Conservation (phyloP, 2,797 vertebrate genomes). For the Synanceia verrucosa region DNA sequence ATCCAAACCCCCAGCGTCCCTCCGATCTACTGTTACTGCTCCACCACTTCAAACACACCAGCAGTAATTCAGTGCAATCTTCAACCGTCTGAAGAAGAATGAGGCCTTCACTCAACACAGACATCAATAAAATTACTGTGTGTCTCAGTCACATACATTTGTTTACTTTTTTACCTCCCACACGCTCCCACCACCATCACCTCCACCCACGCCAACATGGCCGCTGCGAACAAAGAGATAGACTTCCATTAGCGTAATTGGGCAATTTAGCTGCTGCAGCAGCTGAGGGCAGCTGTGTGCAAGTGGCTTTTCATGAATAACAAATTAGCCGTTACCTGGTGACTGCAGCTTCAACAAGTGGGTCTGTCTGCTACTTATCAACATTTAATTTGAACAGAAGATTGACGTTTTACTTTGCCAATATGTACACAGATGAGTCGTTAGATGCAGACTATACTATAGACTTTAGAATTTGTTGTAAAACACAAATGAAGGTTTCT, state of each 20-base stretch:
- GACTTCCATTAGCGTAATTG: constrained; percentile 73
- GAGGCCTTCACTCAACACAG: constrained; percentile 54
- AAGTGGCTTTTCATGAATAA: constrained; percentile 73
- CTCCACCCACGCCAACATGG: constrained; percentile 33
- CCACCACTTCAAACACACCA: constrained; percentile 37
- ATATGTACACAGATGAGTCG: neutral
- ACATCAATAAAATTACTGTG: constrained; percentile 45
- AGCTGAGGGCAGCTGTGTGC: constrained; percentile 50
- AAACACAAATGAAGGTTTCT: neutral
- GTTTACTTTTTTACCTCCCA: constrained; percentile 53
- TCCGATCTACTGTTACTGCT: constrained; percentile 1
- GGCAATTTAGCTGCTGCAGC: constrained; percentile 68
- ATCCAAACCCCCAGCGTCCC: constrained; percentile 45
- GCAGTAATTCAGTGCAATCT: constrained; percentile 69
- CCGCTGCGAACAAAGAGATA: constrained; percentile 65
- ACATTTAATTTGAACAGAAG: constrained; percentile 37
- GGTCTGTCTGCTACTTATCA: constrained; percentile 18
- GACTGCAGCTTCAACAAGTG: constrained; percentile 63
- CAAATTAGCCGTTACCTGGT: constrained; percentile 66
- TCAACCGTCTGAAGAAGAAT: constrained; percentile 58
- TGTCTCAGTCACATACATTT: constrained; percentile 34
- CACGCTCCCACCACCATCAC: constrained; percentile 26
- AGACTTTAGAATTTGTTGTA: neutral
- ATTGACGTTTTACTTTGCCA: constrained; percentile 12
- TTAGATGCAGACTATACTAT: neutral